Base-by-base conservation (phyloP, 2,113 vertebrate genomes). In the Anhinga anhinga region DNA sequence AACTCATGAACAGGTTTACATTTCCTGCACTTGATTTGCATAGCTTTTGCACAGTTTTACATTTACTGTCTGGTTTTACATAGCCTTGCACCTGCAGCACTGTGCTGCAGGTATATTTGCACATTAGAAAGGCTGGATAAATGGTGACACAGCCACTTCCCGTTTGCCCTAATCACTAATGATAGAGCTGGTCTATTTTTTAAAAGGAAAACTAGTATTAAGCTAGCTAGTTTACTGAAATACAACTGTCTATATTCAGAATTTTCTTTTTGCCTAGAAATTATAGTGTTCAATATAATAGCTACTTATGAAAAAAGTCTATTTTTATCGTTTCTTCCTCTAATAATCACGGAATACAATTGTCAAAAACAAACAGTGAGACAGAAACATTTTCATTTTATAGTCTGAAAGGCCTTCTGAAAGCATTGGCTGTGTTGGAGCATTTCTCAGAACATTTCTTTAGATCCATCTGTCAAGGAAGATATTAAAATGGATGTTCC, bases 361-460 rank as follows among this genome's bases (percentile, higher is more conserved):
- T 53, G 30, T 38, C n/a, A 82, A 63, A 69, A 80, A 72, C 32
- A 87, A 65, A 14, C 9, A 72, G 20, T 30, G 49, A 86, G 47
- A 77, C 7, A 61, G 22, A 91, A 92, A 77, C 23, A 30, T 65
- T 77, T 91, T 88, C 11, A 44, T 65, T 89, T 91, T 47, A 26
- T 9, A 69, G 23, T 44, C 50, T 90, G 52, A 83, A 86, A 90
- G 47, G 23, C 45, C 32, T 86, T 96, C 42, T 42, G 27, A 52
- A 94, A 79, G 42, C 23, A 77, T 2, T 67, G 25, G 10, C n/a
- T 53, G 14, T 77, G 38, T 32, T 66, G 34, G 40, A 73, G 38
- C 18, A 84, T 86, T 96, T 91, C 59, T 95, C 55, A 89, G 63
- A 83, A 88, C 32, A 90, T 62, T 90, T 93, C 21, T 73, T 79